These are phyloP conservation scores for Toxonevra muliebris DNA, from an alignment of 2,888 invertebrate genomes.

Conservation along the genomic window DNA sequence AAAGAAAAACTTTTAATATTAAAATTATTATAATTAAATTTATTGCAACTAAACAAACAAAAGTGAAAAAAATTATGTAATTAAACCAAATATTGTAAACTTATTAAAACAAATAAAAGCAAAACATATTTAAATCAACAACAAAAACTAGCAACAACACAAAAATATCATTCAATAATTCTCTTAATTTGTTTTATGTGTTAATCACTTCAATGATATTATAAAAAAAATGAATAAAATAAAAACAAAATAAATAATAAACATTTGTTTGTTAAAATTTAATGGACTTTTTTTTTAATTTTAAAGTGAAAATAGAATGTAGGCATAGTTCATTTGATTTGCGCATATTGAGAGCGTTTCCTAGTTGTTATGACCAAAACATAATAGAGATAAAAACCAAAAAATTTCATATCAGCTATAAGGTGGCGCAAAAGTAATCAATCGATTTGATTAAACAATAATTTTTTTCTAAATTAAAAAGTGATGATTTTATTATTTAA, in stretches of 20 bases:
- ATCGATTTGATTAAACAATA: no score
- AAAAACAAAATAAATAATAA: constrained; percentile 29
- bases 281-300: constrained; percentile 19
- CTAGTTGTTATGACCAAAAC: no score
- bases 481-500: no score
- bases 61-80: constrained; percentile 10
- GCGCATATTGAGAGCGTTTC: no score
- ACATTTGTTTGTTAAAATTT: constrained; percentile 44
- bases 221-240: constrained; percentile 6
- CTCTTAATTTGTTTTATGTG: constrained; percentile 58
- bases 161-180: constrained; percentile 42
- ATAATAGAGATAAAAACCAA: no score
- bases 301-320: not conserved
- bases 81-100: constrained; percentile 24
- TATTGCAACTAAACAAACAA: constrained; percentile 15
- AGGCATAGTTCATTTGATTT: no score
- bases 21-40: constrained; percentile 23
- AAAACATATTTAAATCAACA: constrained; percentile 21
- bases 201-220: constrained; percentile 48
- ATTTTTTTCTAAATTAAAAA: no score
- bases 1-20: constrained; percentile 20
- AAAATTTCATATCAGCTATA: no score
- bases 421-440: no score
- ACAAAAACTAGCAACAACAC: constrained; percentile 36
- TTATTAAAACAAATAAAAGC: constrained; percentile 9